Base-by-base conservation (phyloP, 2,888 invertebrate species). In the Drosophila tripunctata region DNA sequence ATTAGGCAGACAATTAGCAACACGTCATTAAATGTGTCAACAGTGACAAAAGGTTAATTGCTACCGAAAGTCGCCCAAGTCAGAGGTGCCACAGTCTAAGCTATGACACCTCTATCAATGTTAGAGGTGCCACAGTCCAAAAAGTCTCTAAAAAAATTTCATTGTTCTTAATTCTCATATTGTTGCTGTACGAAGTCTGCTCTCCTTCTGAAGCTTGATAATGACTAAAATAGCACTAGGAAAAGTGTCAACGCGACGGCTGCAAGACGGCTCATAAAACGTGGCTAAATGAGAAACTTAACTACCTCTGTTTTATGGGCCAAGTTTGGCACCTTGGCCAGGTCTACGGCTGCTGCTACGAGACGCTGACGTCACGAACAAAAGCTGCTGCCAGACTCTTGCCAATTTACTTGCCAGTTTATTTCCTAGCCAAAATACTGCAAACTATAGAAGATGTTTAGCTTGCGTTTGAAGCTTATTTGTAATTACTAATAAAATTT, bases 11-110 rank as follows among this genome's bases (percentile, higher is more conserved):
- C 83, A 81, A 81, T 81, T 81, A 81, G 80, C 74, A 76, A 79
- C 80, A 86, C 87, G 71, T 81, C 84, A 81, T 81, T 81, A 86
- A 67, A 71, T 67, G 74, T 86, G 87, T 83, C 80, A 81, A 86
- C 80, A 86, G 65, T 65, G 63, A 58, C 84, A 65, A 86, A 81
- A 79, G 87, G 87, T 86, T 86, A 81, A 86, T 86, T 81, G 77
- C 57, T 63, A 51, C 64, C 62, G 64, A 66, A 78, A 70, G 58
- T 50, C 40, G 27, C 36, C 40, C 10, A 33, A 30, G 35, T 7
- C 47, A 24, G 15, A 22, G 48, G 47, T 17, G 47, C 33, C 22
- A 41, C 27, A 38, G 27, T 7, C 24, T 15, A 3, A 51, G 15
- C n/a, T n/a, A n/a, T n/a, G n/a, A n/a, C n/a, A n/a, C n/a, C n/a